Conservation (phyloP, 1,140 invertebrate genomes). For the Sitophilus oryzae region DNA sequence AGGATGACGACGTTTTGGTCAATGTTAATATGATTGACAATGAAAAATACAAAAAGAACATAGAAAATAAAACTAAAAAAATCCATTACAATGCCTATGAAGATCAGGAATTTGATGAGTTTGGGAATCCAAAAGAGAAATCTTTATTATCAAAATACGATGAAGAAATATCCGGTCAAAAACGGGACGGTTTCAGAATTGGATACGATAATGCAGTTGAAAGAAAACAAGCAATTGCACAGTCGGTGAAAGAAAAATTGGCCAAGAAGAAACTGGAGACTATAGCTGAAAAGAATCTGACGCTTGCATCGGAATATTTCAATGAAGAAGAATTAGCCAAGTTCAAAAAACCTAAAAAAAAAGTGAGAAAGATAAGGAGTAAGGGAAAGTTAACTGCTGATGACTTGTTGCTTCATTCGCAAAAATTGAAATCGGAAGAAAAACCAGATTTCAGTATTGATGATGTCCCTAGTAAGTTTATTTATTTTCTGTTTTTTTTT, state of each 20-base stretch:
- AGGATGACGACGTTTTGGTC: conserved; percentile 87
- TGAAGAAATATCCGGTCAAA: conserved; percentile 83
- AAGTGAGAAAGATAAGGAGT: conserved; percentile 56
- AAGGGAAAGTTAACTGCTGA: conserved; percentile 56
- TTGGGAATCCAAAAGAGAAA: conserved; percentile 65
- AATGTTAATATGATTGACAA: conserved; percentile 96
- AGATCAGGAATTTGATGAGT: conserved; percentile 77
- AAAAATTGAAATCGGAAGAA: conserved; percentile 27
- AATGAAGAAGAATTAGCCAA: conserved; percentile 72
- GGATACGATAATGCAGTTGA: conserved; percentile 54
- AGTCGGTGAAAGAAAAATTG: conserved; percentile 53
- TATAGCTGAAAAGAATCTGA: conserved; percentile 59
- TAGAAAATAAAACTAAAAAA: conserved; percentile 79
- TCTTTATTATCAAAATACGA: conserved; percentile 88
- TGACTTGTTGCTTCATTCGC: conserved; percentile 47
- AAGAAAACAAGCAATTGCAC: conserved; percentile 46
- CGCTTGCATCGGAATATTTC: conserved; percentile 83
- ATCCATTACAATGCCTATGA: conserved; percentile 80
- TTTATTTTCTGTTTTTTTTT: conserved; percentile 6
- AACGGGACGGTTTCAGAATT: conserved; percentile 73
- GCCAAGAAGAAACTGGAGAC: conserved; percentile 68
- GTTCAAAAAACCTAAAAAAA: conserved; percentile 94
- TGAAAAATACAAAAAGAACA: conserved; percentile 86
- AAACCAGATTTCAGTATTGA: conserved; percentile 46
- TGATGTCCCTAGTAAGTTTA: conserved; percentile 50